Evolutionary conservation across 2,113 vertebrate genomes (phyloP), one percentile per base, ranked within the genome.

Genomic region (Eurystomus gularis): DNA sequence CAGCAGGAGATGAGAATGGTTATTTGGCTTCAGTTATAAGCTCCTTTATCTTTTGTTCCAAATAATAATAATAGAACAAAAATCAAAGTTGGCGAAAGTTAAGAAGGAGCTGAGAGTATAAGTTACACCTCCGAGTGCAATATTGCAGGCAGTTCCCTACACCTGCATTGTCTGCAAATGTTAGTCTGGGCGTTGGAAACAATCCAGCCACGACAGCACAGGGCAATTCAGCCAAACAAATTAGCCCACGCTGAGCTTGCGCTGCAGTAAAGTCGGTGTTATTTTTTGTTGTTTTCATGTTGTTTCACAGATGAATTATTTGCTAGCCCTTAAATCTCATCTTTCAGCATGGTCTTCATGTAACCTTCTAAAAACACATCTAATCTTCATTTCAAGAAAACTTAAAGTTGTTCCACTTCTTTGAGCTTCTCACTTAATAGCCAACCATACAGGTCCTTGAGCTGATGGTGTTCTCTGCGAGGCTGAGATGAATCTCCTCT

Each of bases 381-480:
- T 90, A 44, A 93, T 82, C 68, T 83, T 88, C 75, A 62, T 95
- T 75, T 88, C 61, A 90, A 75, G 37, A 62, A 87, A 81, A 94
- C 79, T 51, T 66, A 60, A 90, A 61, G 33, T 82, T 72, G 57
- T 88, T 81, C 26, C 23, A 37, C 44, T 70, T 96, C 49, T 91
- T 68, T 70, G 81, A 93, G 80, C 40, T 52, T 91, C 75, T 95
- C 35, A 9, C 51, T 65, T 91, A 91, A 69, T 76, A 82, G 69
- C 80, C 94, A 26, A 71, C 96, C 82, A 64, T 49, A 82, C 49
- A 76, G 66, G 49, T 96, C 82, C 92, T 96, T 61, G 92, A 93
- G 93, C 55, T 95, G 89, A 42, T 86, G 64, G n/a, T 73, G 60
- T 93, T 92, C 68, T 94, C 55, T 73, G 73, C 76, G 89, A 25